Percentiles rank a stretch among this genome's conserved stretches.
Evolutionary conservation across 2,888 invertebrate genomes (phyloP).

Genomic region (Exephanes ischioxanthus): DNA sequence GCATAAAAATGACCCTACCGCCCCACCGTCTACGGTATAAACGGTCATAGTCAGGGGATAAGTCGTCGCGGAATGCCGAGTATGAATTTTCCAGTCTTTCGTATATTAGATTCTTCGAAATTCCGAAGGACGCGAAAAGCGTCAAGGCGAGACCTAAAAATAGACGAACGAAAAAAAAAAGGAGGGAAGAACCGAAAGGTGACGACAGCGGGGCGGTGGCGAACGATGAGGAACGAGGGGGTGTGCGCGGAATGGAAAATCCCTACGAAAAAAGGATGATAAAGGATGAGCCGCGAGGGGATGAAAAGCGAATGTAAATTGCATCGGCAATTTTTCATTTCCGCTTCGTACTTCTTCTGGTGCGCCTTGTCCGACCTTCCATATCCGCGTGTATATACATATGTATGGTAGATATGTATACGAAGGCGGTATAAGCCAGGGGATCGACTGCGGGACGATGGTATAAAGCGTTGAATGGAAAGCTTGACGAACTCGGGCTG

Average conservation of each 20-base stretch:
- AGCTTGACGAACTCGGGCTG: constrained; percentile 19
- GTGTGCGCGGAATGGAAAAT: constrained; percentile 20
- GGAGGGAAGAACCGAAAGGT: not conserved
- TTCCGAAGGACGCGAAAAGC: constrained; percentile 11
- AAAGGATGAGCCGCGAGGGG: constrained; percentile 9
- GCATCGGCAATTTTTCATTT: constrained; percentile 57
- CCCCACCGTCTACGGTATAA: not conserved
- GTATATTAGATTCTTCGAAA: constrained; percentile 20
- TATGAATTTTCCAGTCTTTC: not conserved
- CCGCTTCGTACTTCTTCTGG: constrained; percentile 35
- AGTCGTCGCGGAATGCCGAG: not conserved
- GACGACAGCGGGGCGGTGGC: not conserved
- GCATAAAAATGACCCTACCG: too few species aligned
- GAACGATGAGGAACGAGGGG: constrained; percentile 13
- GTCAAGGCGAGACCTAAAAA: not conserved
- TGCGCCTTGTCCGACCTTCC: constrained; percentile 25
- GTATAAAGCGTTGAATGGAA: constrained; percentile 18
- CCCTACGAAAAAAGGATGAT: constrained; percentile 1
- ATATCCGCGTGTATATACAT: constrained; percentile 30
- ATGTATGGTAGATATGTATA: constrained; percentile 8
- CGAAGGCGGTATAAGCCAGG: constrained; percentile 4
- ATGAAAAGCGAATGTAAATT: constrained; percentile 46
- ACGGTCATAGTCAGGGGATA: not conserved
- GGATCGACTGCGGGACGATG: not conserved
- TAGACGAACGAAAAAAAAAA: not conserved